Conservation (phyloP, 2,888 invertebrate genomes). For the Lasioglossum malachurum region DNA sequence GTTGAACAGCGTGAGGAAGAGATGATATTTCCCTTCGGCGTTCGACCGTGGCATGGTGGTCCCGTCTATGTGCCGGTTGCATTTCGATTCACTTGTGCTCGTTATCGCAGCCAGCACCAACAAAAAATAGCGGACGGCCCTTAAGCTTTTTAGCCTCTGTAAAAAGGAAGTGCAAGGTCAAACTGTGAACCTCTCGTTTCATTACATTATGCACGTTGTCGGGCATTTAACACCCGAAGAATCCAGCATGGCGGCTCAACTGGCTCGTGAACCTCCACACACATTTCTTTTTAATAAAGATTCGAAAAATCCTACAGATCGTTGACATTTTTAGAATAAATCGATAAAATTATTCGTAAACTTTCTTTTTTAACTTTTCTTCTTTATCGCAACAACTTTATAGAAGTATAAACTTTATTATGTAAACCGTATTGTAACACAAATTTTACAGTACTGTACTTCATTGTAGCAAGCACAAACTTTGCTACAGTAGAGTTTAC, state of each 20-base stretch:
- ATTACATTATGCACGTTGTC: neutral
- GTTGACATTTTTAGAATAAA: neutral
- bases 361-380: no score
- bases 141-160: slow-evolving; percentile 53
- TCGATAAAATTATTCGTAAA: neutral
- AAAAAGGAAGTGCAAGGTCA: slow-evolving; percentile 37
- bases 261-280: neutral
- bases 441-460: no score
- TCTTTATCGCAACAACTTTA: no score
- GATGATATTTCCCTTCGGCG: slow-evolving; percentile 76
- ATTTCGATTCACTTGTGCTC: slow-evolving; percentile 71
- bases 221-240: neutral
- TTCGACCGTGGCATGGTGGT: slow-evolving; percentile 70
- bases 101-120: slow-evolving; percentile 67
- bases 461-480: neutral
- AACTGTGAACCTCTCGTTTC: neutral
- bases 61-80: slow-evolving; percentile 76
- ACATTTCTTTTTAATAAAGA: neutral
- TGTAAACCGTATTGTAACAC: no score
- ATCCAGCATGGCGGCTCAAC: neutral
- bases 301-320: no score
- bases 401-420: no score
- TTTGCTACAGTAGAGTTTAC: neutral
- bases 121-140: slow-evolving; percentile 50
- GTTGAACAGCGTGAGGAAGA: slow-evolving; percentile 75